These are phyloP conservation scores for Salvelinus namaycush DNA, from an alignment of 2,113 vertebrate species.

Conservation along the genomic window DNA sequence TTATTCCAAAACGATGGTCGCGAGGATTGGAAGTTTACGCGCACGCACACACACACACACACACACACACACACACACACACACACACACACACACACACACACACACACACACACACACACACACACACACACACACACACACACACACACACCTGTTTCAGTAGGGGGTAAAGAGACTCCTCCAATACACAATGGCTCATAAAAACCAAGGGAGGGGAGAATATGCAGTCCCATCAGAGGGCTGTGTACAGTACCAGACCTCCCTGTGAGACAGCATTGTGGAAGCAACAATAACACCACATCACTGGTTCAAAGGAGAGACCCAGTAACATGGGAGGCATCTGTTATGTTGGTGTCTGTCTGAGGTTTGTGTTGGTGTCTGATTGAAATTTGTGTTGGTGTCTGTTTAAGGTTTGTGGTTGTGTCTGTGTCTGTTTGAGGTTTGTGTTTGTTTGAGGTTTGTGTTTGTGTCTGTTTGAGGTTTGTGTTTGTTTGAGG, in stretches of 20 bases:
- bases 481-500: not conserved
- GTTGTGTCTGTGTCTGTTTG: not conserved
- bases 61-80: not conserved
- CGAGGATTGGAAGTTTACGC: not conserved
- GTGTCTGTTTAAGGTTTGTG: not conserved
- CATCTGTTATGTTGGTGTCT: constrained; percentile 14
- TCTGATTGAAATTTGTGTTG: not conserved
- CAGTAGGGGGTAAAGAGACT: no score
- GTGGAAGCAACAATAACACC: constrained; percentile 23
- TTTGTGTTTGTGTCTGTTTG: not conserved
- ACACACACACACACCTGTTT: not conserved
- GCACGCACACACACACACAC: not conserved
- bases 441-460: not conserved
- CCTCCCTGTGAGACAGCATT: constrained; percentile 8
- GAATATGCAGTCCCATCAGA: not conserved
- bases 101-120: no score
- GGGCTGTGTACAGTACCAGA: not conserved
- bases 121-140: no score
- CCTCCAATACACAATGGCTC: not conserved
- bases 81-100: no score
- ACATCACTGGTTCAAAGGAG: constrained; percentile 25
- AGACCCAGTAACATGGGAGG: constrained; percentile 26
- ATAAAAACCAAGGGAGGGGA: not conserved
- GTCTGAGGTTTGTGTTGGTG: not conserved
- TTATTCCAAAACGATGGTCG: not conserved